Evolutionary conservation across 2,888 invertebrate species (phyloP), one percentile per base, ranked within the genome.

Genomic region (Eupithecia subumbrata): DNA sequence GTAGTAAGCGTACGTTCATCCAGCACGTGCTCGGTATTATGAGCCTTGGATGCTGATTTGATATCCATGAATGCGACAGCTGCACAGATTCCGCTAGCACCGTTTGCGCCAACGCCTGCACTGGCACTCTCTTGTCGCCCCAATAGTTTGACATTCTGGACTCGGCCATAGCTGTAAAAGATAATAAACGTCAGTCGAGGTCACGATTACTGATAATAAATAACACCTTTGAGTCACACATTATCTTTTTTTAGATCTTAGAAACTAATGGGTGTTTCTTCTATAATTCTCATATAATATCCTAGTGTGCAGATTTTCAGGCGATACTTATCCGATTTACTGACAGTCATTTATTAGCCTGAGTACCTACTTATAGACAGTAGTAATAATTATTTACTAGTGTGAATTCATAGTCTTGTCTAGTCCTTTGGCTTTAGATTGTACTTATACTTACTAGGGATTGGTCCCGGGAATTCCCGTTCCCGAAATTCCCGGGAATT

Each of bases 11-110:
- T 96, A 89, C 97, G 96, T 90, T 98, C 98, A 92, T 98, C 98
- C 94, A 98, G 92, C 91, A 97, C 97, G 95, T 98, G 98, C 92
- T 98, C 98, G 88, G 97, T 97, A 92, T 97, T 97, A 95, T 98
- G 98, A 85, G 98, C 98, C 95, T 98, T 98, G 90, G 98, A 97
- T 91, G 98, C 98, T 89, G 98, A 98, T 95, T 98, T 98, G 96
- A 98, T 98, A 96, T 99, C 98, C 97, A 98, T 98, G 96, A 98
- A 98, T 95, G 98, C 98, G 95, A 98, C 98, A 91, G 98, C 97
- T 93, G 98, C 98, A 95, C 97, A 97, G 92, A 97, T 95, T 90
- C 97, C 96, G 93, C 95, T 95, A 93, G 95, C 91, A 87, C 92
- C 92, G 83, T 82, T 82, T 85, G 93, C 93, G 87, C 91, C 94